phyloP scores from a whole-genome alignment of 2,113 vertebrate species.

The Lutjanus erythropterus region DNA sequence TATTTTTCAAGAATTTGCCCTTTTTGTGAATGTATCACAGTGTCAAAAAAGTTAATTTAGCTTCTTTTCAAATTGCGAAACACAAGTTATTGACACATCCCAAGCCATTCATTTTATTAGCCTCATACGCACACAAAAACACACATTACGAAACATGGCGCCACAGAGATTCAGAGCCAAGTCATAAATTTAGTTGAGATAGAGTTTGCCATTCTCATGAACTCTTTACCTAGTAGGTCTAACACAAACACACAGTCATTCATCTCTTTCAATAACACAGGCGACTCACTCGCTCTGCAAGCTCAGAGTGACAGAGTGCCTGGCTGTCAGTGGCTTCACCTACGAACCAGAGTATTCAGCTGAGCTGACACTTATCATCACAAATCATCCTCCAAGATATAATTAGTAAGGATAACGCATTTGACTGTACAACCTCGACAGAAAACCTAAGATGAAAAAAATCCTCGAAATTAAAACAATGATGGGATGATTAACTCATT shows the following conservation, averaged over 20 bases:
- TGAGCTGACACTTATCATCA: not conserved
- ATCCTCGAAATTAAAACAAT: slow-evolving; percentile 43
- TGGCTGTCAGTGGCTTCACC: slow-evolving; percentile 26
- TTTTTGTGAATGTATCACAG: not conserved
- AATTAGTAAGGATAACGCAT: slow-evolving; percentile 22
- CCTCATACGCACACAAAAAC: slow-evolving; percentile 54
- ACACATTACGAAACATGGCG: slow-evolving; percentile 73
- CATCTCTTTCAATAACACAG: slow-evolving; percentile 58
- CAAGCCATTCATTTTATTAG: slow-evolving; percentile 51
- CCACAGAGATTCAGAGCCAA: slow-evolving; percentile 63
- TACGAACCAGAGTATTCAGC: slow-evolving; percentile 3
- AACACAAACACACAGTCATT: slow-evolving; percentile 67
- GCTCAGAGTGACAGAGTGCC: slow-evolving; percentile 38
- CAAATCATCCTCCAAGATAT: slow-evolving; percentile 20
- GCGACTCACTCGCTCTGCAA: slow-evolving; percentile 24
- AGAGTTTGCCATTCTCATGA: slow-evolving; percentile 78
- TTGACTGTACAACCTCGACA: not conserved
- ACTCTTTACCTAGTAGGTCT: slow-evolving; percentile 77
- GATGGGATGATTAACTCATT: slow-evolving; percentile 64
- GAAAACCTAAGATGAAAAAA: slow-evolving; percentile 10
- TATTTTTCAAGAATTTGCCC: not conserved
- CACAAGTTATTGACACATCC: slow-evolving; percentile 63
- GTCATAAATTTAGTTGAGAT: slow-evolving; percentile 77
- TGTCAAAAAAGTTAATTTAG: not conserved
- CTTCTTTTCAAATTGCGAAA: slow-evolving; percentile 46